phyloP scores from a whole-genome alignment of 1,140 invertebrate genomes.

The Drosophila kikkawai region DNA sequence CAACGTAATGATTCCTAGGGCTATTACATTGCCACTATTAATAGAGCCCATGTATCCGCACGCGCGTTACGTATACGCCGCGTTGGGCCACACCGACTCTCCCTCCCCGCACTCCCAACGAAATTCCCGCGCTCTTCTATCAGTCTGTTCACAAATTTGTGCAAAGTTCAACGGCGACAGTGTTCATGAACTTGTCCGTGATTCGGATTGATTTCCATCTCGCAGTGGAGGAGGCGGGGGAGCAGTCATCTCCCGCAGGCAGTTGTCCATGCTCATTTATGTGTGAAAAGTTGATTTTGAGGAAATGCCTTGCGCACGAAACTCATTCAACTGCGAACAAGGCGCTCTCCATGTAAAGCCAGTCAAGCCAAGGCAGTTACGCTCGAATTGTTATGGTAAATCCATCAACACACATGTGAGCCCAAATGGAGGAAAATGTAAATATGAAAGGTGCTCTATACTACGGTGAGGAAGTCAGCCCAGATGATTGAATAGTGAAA shows the following conservation, averaged over 20 bases:
- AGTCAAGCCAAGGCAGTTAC: slow-evolving; percentile 61
- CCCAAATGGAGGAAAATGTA: slow-evolving; percentile 11
- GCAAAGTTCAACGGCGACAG: slow-evolving; percentile 39
- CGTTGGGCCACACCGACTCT: slow-evolving; percentile 12
- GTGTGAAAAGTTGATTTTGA: slow-evolving; percentile 38
- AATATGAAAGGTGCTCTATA: slow-evolving; percentile 2
- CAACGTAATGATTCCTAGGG: slow-evolving; percentile 30
- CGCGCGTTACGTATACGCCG: slow-evolving; percentile 68
- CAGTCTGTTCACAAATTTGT: slow-evolving; percentile 23
- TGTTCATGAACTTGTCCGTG: slow-evolving; percentile 69
- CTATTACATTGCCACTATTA: slow-evolving; percentile 52
- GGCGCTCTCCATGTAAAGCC: slow-evolving; percentile 54
- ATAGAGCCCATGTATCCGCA: slow-evolving; percentile 37
- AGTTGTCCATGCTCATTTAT: slow-evolving; percentile 58
- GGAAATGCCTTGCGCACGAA: slow-evolving; percentile 35
- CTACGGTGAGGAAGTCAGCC: not conserved
- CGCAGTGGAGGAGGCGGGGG: not conserved
- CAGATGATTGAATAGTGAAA: slow-evolving; percentile 3
- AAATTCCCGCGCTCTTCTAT: slow-evolving; percentile 16
- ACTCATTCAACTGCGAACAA: slow-evolving; percentile 47
- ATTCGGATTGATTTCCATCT: slow-evolving; percentile 31
- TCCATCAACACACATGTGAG: slow-evolving; percentile 20
- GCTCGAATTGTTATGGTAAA: slow-evolving; percentile 64
- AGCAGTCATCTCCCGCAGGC: slow-evolving; percentile 12
- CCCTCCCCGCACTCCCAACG: too few species aligned